Evolutionary conservation across 2,797 vertebrate genomes (phyloP), one percentile per base, ranked within the genome.

Genomic region (Notolabrus celidotus): DNA sequence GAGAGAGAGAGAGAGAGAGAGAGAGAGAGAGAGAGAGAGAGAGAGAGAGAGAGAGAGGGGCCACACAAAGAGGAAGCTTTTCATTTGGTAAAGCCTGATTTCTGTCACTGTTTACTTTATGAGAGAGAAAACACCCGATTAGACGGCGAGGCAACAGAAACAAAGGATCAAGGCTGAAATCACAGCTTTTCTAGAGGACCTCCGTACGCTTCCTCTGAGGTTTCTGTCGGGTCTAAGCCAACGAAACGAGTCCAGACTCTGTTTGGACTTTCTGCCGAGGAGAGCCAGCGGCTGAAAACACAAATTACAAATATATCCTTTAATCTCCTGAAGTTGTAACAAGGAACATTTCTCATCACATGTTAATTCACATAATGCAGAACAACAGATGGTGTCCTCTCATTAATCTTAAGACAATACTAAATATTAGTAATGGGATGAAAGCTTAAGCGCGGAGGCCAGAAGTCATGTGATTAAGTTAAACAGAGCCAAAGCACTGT

Each of bases 1-100:
- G 64, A 58, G 46, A 56, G n/a, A n/a, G 39, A 46, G 68, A 45
- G 43, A 69, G 71, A 71, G 50, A 77, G 25, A 61, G 82, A 59
- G 51, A 74, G 66, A 23, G 64, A 58, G 46, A 56, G 75, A 70
- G 77, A 60, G 75, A 75, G 64, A 50, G 39, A 46, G 68, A 45
- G 43, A 69, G 71, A 71, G 50, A 77, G 25, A 61, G 82, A 59
- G 51, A 74, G 66, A 23, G 64, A 58, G 46, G 56, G 61, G 39
- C 39, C 34, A 52, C 41, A 83, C 82, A 80, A 77, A 77, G 53
- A 79, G 69, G 67, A 82, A 80, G 33, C 67, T 23, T 43, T 76
- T 79, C 2, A 68, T 80, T 71, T 74, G 56, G 51, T 43, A 66
- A 45, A 36, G 20, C 7, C 47, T 39, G 38, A 61, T 53, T 77